phyloP scores from a whole-genome alignment of 2,113 vertebrate genomes.

The Brachyistius frenatus region DNA sequence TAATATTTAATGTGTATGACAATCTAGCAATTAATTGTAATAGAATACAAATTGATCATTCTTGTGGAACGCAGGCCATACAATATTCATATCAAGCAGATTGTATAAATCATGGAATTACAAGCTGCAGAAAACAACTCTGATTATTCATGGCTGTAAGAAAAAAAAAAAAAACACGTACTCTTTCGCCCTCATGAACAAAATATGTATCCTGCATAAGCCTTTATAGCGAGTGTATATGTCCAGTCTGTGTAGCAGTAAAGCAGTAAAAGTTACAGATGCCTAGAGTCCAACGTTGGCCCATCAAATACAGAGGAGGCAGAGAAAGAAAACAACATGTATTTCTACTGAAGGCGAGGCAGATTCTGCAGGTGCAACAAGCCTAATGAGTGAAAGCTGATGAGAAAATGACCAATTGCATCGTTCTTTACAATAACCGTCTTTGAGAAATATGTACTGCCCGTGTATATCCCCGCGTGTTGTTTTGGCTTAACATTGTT shows the following conservation, averaged over 20 bases:
- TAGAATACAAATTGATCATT: neutral
- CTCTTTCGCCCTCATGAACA: neutral
- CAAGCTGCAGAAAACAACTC: slow-evolving; percentile 21
- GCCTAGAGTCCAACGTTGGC: neutral
- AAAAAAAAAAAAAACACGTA: neutral
- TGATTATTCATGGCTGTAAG: neutral
- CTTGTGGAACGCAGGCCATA: slow-evolving; percentile 9
- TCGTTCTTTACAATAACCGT: no score
- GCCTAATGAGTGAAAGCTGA: no score
- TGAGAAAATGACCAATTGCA: no score
- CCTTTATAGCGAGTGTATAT: neutral
- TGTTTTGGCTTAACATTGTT: no score
- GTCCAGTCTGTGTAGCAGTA: neutral
- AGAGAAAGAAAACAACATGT: neutral
- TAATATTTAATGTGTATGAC: slow-evolving; percentile 61
- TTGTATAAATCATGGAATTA: slow-evolving; percentile 35
- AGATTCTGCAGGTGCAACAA: neutral
- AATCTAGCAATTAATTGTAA: slow-evolving; percentile 31
- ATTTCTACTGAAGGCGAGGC: neutral
- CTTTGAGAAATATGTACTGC: no score
- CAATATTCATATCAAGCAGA: slow-evolving; percentile 45
- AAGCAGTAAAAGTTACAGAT: slow-evolving; percentile 7
- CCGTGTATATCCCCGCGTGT: no score
- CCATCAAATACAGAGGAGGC: neutral
- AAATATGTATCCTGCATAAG: neutral